Conservation (phyloP, 2,888 invertebrate species). For the Drosophila koepferae region DNA sequence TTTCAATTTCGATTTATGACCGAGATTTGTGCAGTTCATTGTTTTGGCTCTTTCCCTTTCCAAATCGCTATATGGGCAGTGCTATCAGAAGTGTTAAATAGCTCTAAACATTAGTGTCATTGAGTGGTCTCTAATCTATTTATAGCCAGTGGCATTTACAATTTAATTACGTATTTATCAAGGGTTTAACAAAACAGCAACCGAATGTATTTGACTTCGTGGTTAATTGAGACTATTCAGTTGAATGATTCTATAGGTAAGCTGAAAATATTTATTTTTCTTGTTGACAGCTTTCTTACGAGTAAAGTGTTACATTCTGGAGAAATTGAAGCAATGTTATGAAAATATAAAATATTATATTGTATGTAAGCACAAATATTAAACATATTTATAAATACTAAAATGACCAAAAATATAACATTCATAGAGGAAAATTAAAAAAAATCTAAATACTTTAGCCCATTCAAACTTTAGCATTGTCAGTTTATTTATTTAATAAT, state of each 20-base stretch:
- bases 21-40: slow-evolving; percentile 49
- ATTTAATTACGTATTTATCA: neutral
- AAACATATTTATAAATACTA: no score
- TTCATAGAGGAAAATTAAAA: no score
- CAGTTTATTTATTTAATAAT: no score
- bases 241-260: neutral
- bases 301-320: no score
- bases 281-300: no score
- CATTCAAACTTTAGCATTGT: no score
- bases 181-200: neutral
- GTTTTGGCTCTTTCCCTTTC: slow-evolving; percentile 30
- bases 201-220: neutral
- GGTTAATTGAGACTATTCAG: neutral
- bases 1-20: slow-evolving; percentile 74
- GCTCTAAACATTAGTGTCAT: neutral
- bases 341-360: no score
- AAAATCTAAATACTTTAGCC: no score
- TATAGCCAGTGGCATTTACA: neutral
- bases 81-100: slow-evolving; percentile 8
- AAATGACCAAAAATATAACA: no score
- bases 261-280: neutral
- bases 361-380: no score
- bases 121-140: slow-evolving; percentile 10
- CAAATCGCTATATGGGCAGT: neutral
- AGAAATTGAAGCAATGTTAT: no score